These are phyloP conservation scores for Gymnothorax reevesii DNA, from an alignment of 2,797 vertebrate genomes.

Conservation along the genomic window DNA sequence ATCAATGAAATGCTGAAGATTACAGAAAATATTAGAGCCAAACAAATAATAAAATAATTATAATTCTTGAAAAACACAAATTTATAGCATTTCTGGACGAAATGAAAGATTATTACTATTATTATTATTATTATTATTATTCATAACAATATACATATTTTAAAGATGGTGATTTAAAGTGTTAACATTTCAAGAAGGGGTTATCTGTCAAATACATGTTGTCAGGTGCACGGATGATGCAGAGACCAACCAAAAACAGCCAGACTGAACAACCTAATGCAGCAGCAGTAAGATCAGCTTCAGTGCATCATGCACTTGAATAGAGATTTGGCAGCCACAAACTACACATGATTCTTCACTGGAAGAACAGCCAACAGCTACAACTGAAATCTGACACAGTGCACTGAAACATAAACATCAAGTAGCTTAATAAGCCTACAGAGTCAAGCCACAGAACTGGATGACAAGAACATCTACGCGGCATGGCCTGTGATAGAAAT, in stretches of 20 bases:
- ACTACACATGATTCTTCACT: not conserved
- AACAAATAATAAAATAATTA: not conserved
- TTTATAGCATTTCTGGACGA: not conserved
- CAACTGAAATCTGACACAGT: not conserved
- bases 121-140: not conserved
- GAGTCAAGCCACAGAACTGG: not conserved
- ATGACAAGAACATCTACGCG: not conserved
- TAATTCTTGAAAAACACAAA: not conserved
- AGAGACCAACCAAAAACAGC: not conserved
- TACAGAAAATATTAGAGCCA: not conserved
- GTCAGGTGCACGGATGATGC: not conserved
- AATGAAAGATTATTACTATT: not conserved
- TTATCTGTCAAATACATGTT: not conserved
- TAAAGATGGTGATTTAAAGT: not conserved
- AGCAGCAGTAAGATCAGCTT: not conserved
- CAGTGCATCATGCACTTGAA: not conserved
- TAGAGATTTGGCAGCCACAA: not conserved
- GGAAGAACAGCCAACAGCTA: not conserved
- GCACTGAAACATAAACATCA: not conserved
- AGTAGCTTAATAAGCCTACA: not conserved
- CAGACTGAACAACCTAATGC: not conserved
- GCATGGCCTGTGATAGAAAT: not conserved
- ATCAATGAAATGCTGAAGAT: not conserved
- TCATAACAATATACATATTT: not conserved
- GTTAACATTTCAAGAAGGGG: not conserved